phyloP scores from a whole-genome alignment of 2,113 vertebrate species.

The Calidris pugnax region DNA sequence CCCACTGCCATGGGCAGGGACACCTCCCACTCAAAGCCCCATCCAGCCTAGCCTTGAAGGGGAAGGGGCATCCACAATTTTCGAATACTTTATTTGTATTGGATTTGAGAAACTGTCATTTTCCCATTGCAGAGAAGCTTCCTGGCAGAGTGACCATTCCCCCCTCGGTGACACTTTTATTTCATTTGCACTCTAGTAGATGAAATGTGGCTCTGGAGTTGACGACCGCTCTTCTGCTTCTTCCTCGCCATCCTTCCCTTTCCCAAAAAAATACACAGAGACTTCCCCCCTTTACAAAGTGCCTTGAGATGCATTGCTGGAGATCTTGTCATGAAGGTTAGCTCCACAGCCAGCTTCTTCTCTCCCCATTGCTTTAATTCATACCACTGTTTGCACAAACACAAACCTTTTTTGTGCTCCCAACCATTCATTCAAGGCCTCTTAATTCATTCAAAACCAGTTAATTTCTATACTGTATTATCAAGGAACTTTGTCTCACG shows the following conservation, averaged over 20 bases:
- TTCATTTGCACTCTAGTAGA: not conserved
- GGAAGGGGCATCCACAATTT: no score
- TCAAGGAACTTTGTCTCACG: constrained; percentile 14
- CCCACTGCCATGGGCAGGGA: no score
- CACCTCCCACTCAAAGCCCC: no score
- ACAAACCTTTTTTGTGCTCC: not conserved
- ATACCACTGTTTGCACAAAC: not conserved
- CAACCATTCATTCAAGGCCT: not conserved
- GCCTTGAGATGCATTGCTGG: not conserved
- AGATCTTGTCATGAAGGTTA: not conserved
- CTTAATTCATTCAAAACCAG: constrained; percentile 23
- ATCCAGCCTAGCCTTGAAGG: no score
- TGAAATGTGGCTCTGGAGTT: not conserved
- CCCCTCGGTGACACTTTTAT: not conserved
- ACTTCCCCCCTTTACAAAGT: not conserved
- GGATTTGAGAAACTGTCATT: not conserved
- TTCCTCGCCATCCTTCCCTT: not conserved
- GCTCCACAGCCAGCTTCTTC: not conserved
- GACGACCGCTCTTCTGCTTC: not conserved
- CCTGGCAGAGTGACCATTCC: not conserved
- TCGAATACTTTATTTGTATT: not conserved
- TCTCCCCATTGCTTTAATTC: not conserved
- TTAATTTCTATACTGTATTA: constrained; percentile 38
- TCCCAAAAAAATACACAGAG: not conserved
- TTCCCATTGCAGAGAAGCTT: not conserved